Evolutionary conservation across 2,113 vertebrate species (phyloP).

Genomic region (Tragelaphus buxtoni): DNA sequence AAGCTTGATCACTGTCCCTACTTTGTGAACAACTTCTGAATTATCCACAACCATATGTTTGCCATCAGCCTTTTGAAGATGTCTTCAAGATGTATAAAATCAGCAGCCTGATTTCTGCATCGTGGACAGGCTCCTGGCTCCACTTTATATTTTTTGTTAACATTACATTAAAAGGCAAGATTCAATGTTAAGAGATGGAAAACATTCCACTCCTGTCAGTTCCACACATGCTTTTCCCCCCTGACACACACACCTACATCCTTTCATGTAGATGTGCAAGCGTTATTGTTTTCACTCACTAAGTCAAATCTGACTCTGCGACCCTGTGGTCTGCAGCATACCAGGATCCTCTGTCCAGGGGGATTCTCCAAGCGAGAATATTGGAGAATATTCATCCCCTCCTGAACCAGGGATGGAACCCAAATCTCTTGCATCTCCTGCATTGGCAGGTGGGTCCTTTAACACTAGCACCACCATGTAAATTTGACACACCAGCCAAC

Average conservation of each 20-base stretch:
- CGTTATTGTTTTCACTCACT: not conserved
- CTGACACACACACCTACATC: too few relatives aligned
- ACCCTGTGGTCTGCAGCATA: not conserved
- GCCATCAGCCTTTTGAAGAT: not conserved
- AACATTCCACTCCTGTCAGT: too few relatives aligned
- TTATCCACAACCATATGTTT: not conserved
- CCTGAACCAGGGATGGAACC: not conserved
- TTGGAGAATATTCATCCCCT: not conserved
- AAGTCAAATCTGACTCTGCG: rapidly evolving
- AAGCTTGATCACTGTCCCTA: not conserved
- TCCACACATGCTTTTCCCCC: rapidly evolving
- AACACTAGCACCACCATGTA: not conserved
- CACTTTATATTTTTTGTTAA: too few relatives aligned
- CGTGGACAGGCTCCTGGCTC: too few relatives aligned
- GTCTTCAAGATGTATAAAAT: not conserved
- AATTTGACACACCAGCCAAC: not conserved
- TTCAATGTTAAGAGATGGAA: not conserved
- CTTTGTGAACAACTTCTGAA: not conserved
- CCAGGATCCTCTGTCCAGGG: not conserved
- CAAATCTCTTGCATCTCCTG: not conserved
- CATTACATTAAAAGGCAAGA: rapidly evolving
- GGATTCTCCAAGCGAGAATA: not conserved
- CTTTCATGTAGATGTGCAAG: not conserved
- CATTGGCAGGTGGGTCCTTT: not conserved
- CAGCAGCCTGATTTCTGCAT: not conserved